Conservation (phyloP, 2,797 vertebrate genomes). For the Petrocephalus sullivani region DNA sequence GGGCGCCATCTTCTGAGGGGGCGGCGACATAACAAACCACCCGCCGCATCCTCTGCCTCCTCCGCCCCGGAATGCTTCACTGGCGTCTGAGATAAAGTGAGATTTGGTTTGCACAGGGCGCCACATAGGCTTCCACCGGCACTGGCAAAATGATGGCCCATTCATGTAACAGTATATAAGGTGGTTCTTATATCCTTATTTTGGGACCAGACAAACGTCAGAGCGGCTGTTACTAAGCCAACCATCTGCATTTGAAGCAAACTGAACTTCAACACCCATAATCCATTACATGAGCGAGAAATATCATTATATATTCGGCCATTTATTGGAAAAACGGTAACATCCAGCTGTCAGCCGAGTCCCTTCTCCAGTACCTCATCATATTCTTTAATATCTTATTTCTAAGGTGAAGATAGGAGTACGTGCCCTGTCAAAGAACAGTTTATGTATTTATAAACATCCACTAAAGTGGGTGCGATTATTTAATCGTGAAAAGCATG, state of each 20-base stretch:
- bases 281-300: not conserved
- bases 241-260: not conserved
- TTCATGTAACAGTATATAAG: not conserved
- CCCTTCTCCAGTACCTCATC: not conserved
- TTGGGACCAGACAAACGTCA: not conserved
- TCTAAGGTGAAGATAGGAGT: not conserved
- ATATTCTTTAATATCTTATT: not conserved
- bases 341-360: not conserved
- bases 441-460: not conserved
- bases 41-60: not conserved
- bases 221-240: conserved; percentile 16
- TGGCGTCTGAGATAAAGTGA: too few species aligned
- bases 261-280: conserved; percentile 22
- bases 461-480: not conserved
- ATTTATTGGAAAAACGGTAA: conserved; percentile 4
- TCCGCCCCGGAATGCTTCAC: not conserved
- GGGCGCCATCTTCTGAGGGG: not conserved
- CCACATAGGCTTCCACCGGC: not conserved
- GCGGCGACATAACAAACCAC: not conserved
- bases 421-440: not conserved
- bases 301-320: not conserved
- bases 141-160: not conserved
- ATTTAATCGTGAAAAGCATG: not conserved
- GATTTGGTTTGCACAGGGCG: not conserved
- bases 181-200: not conserved